Evolutionary conservation across 2,113 vertebrate genomes (phyloP), one percentile per base, ranked within the genome.

Genomic region (Barbus barbus): DNA sequence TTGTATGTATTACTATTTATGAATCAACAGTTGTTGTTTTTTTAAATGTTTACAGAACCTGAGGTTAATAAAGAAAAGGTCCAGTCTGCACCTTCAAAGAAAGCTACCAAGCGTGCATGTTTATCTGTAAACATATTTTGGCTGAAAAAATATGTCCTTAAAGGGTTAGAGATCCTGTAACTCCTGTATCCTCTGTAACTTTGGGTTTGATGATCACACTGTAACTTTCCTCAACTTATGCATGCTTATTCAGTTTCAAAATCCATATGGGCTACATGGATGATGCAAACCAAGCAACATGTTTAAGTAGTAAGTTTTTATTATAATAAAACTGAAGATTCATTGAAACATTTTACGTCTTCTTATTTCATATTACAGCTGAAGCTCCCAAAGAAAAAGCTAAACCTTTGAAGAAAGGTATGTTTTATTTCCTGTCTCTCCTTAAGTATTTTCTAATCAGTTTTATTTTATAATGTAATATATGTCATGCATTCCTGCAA

Each of bases 301-400:
- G 2, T 22, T 56, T 22, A 56, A 56, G 20, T 9, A 36, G 7
- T 11, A 20, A 0, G 5, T 67, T 36, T 9, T 41, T 41, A 9
- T 69, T 22, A 18, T 69, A 69, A 69, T 69, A 38, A 3, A 69
- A 38, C 11, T 38, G 9, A 38, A 69, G 18, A 36, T 38, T 69
- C 1, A 69, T 9, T 69, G 1, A 69, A 36, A 36, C 18, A 2
- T 22, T 22, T 36, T 69, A 5, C 18, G 0, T 51, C 20, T 18
- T 65, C 26, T 71, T 78, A 33, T 78, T 84, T 26, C 72, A 81
- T 18, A 65, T 16, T 13, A 78, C 41, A 78, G 41, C 78, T 9
- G 18, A 41, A 51, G 31, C 69, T 69, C 69, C 41, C 20, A 89
- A 90, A 72, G 86, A 88, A 33, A 90, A 86, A n/a, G 36, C 41